Evolutionary conservation across 2,888 invertebrate species (phyloP).

Genomic region (Lithophane socia): DNA sequence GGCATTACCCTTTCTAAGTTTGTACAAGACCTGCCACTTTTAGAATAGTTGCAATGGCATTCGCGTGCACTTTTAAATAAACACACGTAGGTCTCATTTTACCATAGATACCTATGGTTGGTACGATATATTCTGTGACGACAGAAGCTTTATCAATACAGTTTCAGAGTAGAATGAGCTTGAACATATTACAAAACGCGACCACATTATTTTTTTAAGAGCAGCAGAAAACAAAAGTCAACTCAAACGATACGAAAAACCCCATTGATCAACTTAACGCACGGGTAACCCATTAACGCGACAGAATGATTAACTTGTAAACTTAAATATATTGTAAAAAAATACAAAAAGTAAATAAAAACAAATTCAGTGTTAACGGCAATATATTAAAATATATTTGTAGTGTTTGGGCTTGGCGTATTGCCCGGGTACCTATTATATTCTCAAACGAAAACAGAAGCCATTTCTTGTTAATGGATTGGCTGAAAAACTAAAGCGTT

Average conservation of each 20-base stretch:
- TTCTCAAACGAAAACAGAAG: slow-evolving; percentile 74
- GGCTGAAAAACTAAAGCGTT: slow-evolving; percentile 62
- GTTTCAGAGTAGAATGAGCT: background rate
- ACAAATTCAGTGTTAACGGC: slow-evolving; percentile 62
- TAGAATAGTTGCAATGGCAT: slow-evolving; percentile 50
- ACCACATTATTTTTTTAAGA: slow-evolving; percentile 1
- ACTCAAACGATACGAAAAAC: background rate
- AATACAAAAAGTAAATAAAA: slow-evolving; percentile 67
- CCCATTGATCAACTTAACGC: slow-evolving; percentile 31
- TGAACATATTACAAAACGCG: background rate
- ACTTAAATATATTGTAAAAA: slow-evolving; percentile 51
- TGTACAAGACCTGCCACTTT: slow-evolving; percentile 54
- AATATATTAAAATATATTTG: slow-evolving; percentile 76
- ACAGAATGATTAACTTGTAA: slow-evolving; percentile 43
- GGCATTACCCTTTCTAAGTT: slow-evolving; percentile 79
- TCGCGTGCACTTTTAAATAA: slow-evolving; percentile 47
- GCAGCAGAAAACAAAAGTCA: slow-evolving; percentile 3
- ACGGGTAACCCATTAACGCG: slow-evolving; percentile 23
- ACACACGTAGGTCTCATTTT: slow-evolving; percentile 27
- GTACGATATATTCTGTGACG: background rate
- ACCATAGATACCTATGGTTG: background rate
- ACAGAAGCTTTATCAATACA: background rate
- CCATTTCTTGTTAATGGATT: slow-evolving; percentile 76
- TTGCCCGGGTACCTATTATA: slow-evolving; percentile 76
- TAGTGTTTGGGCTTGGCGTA: slow-evolving; percentile 78